Percentiles rank a stretch among this genome's conserved stretches.
These are phyloP conservation scores for Stictonetta naevosa DNA, from an alignment of 2,113 vertebrate species.

Conservation along the genomic window DNA sequence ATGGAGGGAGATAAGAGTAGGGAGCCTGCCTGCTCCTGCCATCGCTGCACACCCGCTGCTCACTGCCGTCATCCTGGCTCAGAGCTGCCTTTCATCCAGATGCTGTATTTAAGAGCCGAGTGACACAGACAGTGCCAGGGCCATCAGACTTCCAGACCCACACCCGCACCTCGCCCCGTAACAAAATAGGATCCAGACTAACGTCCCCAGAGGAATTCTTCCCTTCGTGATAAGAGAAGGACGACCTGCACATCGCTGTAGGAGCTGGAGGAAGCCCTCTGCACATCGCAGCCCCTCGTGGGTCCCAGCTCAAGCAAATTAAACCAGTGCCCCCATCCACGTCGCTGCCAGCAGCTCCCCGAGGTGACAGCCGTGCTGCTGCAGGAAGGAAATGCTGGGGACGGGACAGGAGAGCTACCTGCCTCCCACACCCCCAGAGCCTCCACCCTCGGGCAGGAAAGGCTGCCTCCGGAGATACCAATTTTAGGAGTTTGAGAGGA, in stretches of 20 bases:
- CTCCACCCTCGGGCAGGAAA: not conserved
- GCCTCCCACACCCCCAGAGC: not conserved
- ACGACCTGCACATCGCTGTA: accelerated
- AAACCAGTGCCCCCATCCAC: accelerated
- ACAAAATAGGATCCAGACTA: accelerated
- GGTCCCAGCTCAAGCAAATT: accelerated
- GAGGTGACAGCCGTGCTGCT: accelerated
- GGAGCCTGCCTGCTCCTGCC: not conserved
- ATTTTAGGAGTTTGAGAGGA: accelerated
- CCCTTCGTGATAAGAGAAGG: accelerated
- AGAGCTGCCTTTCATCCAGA: not conserved
- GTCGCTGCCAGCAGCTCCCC: accelerated
- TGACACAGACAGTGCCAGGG: accelerated
- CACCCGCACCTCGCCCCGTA: not conserved
- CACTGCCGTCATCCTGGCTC: not conserved
- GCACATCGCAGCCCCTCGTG: accelerated
- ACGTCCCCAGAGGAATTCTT: not conserved
- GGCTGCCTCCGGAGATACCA: not conserved
- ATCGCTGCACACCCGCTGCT: not conserved
- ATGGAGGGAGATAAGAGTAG: not conserved
- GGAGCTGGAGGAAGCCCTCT: not conserved
- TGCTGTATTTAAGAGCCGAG: accelerated
- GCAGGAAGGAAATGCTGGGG: not conserved
- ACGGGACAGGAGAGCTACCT: not conserved
- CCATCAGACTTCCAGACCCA: not conserved